Evolutionary conservation across 1,140 invertebrate species (phyloP).

Genomic region (Caenorhabditis brenneri): DNA sequence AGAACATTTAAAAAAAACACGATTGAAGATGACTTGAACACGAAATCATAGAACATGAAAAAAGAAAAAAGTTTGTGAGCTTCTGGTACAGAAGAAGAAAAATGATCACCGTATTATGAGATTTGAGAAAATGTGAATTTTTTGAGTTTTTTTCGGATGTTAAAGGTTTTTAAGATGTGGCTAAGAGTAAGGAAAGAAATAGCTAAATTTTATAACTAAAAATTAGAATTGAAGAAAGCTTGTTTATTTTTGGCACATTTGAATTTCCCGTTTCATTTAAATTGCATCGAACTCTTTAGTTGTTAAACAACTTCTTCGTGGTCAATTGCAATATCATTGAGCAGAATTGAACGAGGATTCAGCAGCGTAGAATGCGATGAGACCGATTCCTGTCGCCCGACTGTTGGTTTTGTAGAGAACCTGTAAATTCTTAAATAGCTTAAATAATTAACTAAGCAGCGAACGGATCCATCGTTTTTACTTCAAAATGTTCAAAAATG

Average conservation of each 20-base stretch:
- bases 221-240: background rate
- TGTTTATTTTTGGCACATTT: background rate
- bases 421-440: too few species aligned
- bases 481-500: too few species aligned
- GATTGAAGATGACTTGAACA: too few species aligned
- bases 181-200: background rate
- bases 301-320: conserved; percentile 28
- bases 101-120: conserved; percentile 39
- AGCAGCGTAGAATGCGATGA: background rate
- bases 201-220: background rate
- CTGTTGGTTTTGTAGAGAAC: background rate
- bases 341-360: conserved; percentile 12
- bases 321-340: conserved; percentile 13
- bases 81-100: conserved; percentile 29
- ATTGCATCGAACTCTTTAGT: background rate
- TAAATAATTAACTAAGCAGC: too few species aligned
- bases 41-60: background rate
- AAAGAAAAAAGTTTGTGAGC: background rate
- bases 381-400: background rate
- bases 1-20: too few species aligned
- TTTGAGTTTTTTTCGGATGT: background rate
- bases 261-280: background rate
- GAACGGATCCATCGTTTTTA: too few species aligned
- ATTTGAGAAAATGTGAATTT: conserved; percentile 36
- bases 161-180: background rate